Base-by-base conservation (phyloP, 2,113 vertebrate genomes). In the Plotosus lineatus region DNA sequence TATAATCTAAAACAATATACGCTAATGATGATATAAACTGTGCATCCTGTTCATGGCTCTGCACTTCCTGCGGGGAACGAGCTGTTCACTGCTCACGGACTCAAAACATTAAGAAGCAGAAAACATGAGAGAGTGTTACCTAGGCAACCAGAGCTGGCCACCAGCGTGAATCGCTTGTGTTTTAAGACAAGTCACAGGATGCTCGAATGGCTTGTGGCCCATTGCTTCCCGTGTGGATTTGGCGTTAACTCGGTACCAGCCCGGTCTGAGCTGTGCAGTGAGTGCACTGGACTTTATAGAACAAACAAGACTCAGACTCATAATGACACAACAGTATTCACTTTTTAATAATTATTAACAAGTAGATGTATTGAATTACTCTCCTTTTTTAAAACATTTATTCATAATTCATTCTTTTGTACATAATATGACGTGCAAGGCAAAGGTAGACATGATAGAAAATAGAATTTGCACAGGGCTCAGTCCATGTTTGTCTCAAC, bases 401-500 rank as follows among this genome's bases (percentile, higher is more conserved):
- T 82, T 87, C 85, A 88, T 87, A 86, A 84, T 87, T 82, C 72
- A 82, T 85, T 84, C 60, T 91, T 92, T 91, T 92, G 85, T 91
- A 92, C 88, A 93, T 91, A 88, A 89, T 92, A 85, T 89, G 89
- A 87, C 90, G 92, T 93, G 93, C 92, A 94, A 91, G 89, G 90
- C 91, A 89, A 90, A 91, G 88, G 91, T 87, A 88, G 88, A 91
- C 88, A 91, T 87, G 86, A 87, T 91, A 91, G 88, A 93, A 93
- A 93, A 92, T 92, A 90, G 88, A 89, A 84, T 89, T 81, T 85
- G 79, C 73, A 82, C 85, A 83, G 83, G 51, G 84, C 63, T 89
- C 85, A 86, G 88, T 89, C 82, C 86, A 83, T 79, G 77, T 88
- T 78, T 87, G 82, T 89, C 80, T 90, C 87, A 80, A 86, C 82